These are phyloP conservation scores for Gnathonemus longibarbis DNA, from an alignment of 2,113 vertebrate genomes.

Conservation along the genomic window DNA sequence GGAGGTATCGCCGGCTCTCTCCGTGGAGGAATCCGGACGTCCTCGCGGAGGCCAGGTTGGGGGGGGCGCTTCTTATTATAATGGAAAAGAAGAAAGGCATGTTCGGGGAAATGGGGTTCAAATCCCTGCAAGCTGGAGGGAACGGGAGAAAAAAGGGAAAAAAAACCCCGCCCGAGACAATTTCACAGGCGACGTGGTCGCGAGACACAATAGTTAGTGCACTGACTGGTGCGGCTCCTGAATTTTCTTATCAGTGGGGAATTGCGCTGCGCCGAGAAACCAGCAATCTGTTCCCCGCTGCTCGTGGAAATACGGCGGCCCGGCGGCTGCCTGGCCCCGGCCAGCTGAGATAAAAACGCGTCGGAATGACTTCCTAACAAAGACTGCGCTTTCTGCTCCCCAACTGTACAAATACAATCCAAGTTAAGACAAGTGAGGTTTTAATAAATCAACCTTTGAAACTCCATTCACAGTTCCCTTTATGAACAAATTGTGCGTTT, in stretches of 20 bases:
- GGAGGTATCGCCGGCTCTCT: neutral
- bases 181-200: constrained; percentile 29
- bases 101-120: constrained; percentile 20
- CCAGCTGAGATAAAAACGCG: constrained; percentile 6
- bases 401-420: neutral
- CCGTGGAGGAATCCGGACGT: neutral
- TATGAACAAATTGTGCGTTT: neutral
- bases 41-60: neutral
- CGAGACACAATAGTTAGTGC: constrained; percentile 38
- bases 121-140: constrained; percentile 23
- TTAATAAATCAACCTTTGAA: neutral
- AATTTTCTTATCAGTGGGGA: constrained; percentile 47
- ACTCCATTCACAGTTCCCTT: neutral
- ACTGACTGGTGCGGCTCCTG: constrained; percentile 29
- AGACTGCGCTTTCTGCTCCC: neutral
- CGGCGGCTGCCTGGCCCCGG: neutral
- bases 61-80: neutral
- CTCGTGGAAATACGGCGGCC: constrained; percentile 35
- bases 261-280: constrained; percentile 34
- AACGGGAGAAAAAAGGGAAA: constrained; percentile 10
- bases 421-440: neutral
- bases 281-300: constrained; percentile 44
- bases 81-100: constrained; percentile 17
- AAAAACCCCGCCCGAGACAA: constrained; percentile 19
- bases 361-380: neutral